These are phyloP conservation scores for Melinaea marsaeus DNA, from an alignment of 2,888 invertebrate species.

Conservation along the genomic window DNA sequence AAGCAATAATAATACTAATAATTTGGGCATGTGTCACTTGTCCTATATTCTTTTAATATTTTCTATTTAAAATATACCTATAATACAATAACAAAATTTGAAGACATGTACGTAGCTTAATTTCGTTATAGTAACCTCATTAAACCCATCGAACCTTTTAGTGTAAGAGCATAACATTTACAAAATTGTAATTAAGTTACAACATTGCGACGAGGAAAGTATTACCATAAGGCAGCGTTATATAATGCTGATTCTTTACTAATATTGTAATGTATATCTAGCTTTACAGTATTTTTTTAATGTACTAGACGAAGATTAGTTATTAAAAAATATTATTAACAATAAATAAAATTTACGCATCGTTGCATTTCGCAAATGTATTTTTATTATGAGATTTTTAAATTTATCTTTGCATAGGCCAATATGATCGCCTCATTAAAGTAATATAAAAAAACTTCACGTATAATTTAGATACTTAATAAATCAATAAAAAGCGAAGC, in stretches of 20 bases:
- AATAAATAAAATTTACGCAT: constrained; percentile 30
- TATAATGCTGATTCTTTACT: not conserved
- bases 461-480: constrained; percentile 40
- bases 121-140: not conserved
- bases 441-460: not conserved
- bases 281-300: not conserved
- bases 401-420: not conserved
- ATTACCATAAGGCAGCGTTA: not conserved
- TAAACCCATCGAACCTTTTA: constrained; percentile 2
- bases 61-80: not conserved
- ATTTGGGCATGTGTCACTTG: no score
- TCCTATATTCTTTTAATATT: no score
- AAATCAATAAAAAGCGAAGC: constrained; percentile 52
- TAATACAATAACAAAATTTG: not conserved
- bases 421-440: not conserved
- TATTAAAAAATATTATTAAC: constrained; percentile 12
- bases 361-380: constrained; percentile 28
- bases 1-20: no score
- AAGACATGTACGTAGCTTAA: not conserved
- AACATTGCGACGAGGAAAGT: not conserved
- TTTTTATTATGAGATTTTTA: constrained; percentile 8
- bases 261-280: no score
- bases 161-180: not conserved
- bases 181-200: not conserved
- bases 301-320: not conserved